phyloP scores from a whole-genome alignment of 1,140 invertebrate genomes.

The Bathynomus jamesi region DNA sequence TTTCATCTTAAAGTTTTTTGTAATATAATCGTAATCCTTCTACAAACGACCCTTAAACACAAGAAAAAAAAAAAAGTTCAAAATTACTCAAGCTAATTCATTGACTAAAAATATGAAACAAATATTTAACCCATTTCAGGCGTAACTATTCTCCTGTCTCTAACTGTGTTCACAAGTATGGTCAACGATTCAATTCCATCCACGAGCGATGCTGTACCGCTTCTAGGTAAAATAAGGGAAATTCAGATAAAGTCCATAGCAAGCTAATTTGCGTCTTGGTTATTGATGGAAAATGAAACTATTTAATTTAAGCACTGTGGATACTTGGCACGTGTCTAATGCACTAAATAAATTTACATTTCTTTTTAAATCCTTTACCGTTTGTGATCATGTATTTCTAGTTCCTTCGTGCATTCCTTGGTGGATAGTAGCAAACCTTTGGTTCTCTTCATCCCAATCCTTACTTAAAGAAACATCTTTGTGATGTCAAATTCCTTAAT shows the following conservation, averaged over 20 bases:
- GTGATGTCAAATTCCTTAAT: neutral
- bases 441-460: neutral
- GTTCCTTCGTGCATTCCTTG: neutral
- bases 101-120: neutral
- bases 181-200: conserved; percentile 70
- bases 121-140: conserved; percentile 47
- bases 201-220: conserved; percentile 69
- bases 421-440: neutral
- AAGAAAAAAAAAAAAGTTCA: neutral
- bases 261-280: neutral
- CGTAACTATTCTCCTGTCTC: conserved; percentile 74
- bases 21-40: neutral
- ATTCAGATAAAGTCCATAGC: neutral
- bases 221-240: conserved; percentile 56
- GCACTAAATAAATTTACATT: neutral
- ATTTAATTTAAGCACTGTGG: conserved; percentile 1
- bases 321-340: neutral
- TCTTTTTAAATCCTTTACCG: conserved; percentile 1
- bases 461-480: neutral
- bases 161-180: conserved; percentile 78
- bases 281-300: conserved; percentile 1
- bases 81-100: neutral
- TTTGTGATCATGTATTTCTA: neutral
- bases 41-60: neutral
- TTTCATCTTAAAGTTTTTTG: too few relatives aligned